Evolutionary conservation across 2,113 vertebrate species (phyloP), one percentile per base, ranked within the genome.

Genomic region (Alethe diademata): DNA sequence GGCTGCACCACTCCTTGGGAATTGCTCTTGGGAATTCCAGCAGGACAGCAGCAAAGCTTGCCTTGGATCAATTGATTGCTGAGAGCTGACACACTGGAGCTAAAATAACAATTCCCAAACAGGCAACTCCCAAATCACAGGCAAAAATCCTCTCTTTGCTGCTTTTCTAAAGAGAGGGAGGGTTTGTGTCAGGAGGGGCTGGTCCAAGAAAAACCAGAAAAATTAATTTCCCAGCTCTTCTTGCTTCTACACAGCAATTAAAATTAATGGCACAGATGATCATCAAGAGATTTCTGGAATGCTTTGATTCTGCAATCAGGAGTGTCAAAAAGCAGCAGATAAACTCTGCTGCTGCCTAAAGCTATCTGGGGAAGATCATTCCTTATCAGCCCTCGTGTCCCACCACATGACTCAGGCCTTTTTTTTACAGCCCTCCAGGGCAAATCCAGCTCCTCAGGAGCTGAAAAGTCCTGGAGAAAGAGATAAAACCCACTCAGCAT

Each of bases 41-140:
- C 86, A 76, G 33, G 26, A 56, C 26, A 73, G 47, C 56, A 70
- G 1, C 61, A 48, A 5, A 60, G 17, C 19, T 11, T 8, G 35
- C 58, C 54, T 40, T 5, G 17, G 9, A 5, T 8, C 3, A 2
- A 12, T 0, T 26, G 38, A 19, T 0, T 33, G 57, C 3, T 48
- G 38, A 45, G 36, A 45, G 38, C 19, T 78, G 43, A 33, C 61
- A 56, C 48, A 17, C 13, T 19, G 26, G 0, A 48, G 60, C 42
- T 11, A 18, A 20, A 72, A 28, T 1, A 61, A 31, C 3, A 40
- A 40, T 3, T 62, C 76, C 47, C 69, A 36, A 58, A 14, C 6
- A 24, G 88, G 16, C 11, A 9, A 22, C 31, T 65, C 64, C 75
- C 26, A 69, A 29, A 4, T 4, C n/a, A 15, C 19, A 25, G 11